phyloP scores from a whole-genome alignment of 1,140 invertebrate genomes.

The Drosophila micromelanica region DNA sequence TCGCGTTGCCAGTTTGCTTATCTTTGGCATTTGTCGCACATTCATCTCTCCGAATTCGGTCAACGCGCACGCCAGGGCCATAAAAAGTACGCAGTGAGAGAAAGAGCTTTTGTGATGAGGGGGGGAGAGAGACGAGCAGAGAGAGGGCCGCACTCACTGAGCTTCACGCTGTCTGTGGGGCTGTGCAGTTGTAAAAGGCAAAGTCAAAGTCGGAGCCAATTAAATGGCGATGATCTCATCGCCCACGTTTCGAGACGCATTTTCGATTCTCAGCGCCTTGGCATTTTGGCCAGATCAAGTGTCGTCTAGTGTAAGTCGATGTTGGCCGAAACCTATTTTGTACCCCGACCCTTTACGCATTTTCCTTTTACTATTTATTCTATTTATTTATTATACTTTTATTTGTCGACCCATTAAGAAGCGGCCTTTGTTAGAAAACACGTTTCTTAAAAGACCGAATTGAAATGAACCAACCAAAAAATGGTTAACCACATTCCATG shows the following conservation, averaged over 20 bases:
- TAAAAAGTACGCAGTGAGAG: constrained; percentile 29
- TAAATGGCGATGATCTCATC: constrained; percentile 76
- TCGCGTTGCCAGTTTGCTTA: constrained; percentile 41
- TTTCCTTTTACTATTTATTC: constrained; percentile 82
- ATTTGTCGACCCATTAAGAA: constrained; percentile 78
- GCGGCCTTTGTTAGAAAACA: constrained; percentile 73
- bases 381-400: constrained; percentile 80
- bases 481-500: constrained; percentile 61
- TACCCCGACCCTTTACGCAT: constrained; percentile 67
- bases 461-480: not conserved
- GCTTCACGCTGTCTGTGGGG: not conserved
- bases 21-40: constrained; percentile 69
- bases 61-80: constrained; percentile 60
- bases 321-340: constrained; percentile 7
- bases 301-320: constrained; percentile 25
- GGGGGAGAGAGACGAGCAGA: constrained; percentile 11
- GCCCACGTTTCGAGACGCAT: constrained; percentile 58
- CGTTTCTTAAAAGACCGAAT: constrained; percentile 52
- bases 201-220: constrained; percentile 65
- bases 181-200: constrained; percentile 35
- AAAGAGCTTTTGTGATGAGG: not conserved
- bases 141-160: constrained; percentile 11
- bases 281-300: constrained; percentile 63
- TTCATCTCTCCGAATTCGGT: constrained; percentile 77
- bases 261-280: constrained; percentile 35